Evolutionary conservation across 2,113 vertebrate genomes (phyloP), one percentile per base, ranked within the genome.

Genomic region (Formicarius rufipectus): DNA sequence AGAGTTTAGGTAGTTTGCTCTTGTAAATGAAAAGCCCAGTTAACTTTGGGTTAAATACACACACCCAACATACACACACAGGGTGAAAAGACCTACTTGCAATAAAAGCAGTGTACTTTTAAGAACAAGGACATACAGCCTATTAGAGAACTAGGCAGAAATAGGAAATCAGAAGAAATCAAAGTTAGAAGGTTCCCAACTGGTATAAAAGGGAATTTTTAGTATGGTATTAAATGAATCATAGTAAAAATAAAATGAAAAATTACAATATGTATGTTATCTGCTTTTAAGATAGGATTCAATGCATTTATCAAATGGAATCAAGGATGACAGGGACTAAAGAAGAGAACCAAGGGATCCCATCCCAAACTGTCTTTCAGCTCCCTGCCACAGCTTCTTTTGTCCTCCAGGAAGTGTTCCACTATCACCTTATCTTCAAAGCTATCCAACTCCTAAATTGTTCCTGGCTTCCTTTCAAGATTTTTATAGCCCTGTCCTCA

Each of bases 381-480:
- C 6, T 83, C 92, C 37, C 68, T 39, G 9, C 7, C 64, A 74
- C 52, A 71, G 35, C 16, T 95, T 23, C 35, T 89, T 86, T 78
- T 71, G 39, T 89, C 10, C 55, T 97, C 47, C 52, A 89, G 89
- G 86, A 95, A 92, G 77, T 44, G 49, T 87, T 89, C 27, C 39
- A 58, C 73, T 78, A 67, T 82, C 60, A 63, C 92, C 60, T 89
- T 90, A 81, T 89, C 95, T 92, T 89, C 76, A 90, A 95, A 84
- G 31, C 14, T 28, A 68, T 78, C 19, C 35, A 72, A 63, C 47
- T 56, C 68, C 80, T 74, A 89, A 93, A 81, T 87, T 89, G 77
- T 44, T 47, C 23, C 67, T 95, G 89, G 79, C 86, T 84, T 67
- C 3, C 47, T 69, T 78, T 93, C 95, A 95, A 84, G n/a, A 80